Evolutionary conservation across 2,113 vertebrate species (phyloP).

Genomic region (Rhipidura dahli): DNA sequence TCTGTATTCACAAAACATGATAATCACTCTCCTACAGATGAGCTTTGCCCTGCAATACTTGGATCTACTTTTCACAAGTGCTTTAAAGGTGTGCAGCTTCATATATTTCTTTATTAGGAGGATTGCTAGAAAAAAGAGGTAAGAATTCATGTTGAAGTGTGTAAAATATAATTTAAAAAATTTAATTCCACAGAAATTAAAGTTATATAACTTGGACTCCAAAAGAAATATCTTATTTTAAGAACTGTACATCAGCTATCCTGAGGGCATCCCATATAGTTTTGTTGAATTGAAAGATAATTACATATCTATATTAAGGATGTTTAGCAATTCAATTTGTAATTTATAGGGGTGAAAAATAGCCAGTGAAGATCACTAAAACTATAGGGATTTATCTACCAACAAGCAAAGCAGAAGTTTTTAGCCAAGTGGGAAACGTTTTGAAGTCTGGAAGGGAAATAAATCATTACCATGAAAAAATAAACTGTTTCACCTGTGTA

Average conservation of each 20-base stretch:
- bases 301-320: neutral
- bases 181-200: neutral
- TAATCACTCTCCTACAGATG: neutral
- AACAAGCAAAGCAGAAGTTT: conserved; percentile 45
- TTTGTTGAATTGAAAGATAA: neutral
- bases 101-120: neutral
- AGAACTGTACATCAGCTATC: neutral
- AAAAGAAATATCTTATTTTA: neutral
- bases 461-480: conserved; percentile 47
- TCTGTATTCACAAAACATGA: neutral
- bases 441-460: conserved; percentile 54
- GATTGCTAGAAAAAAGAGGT: neutral
- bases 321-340: conserved; percentile 14
- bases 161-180: neutral
- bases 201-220: neutral
- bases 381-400: neutral
- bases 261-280: neutral
- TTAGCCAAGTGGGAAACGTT: conserved; percentile 45
- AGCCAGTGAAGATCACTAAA: neutral
- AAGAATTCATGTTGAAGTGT: neutral
- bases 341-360: neutral
- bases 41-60: neutral
- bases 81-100: neutral
- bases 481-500: conserved; percentile 51
- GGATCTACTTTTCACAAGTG: neutral